A percentile compares a stretch with the other conserved stretches of the same genome.
phyloP scores from a whole-genome alignment of 2,888 invertebrate species.

The Saturnia japonica region DNA sequence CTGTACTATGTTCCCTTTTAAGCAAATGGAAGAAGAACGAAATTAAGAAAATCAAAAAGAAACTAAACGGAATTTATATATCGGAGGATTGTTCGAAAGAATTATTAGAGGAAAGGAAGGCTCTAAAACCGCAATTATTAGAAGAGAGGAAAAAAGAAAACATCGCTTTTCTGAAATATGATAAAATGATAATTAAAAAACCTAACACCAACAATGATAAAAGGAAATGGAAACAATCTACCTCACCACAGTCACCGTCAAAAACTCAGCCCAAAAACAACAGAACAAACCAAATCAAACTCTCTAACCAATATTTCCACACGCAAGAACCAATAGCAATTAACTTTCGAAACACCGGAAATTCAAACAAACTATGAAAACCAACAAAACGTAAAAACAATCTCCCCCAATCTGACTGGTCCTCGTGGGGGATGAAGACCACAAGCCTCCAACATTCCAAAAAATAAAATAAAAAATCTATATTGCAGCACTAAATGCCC shows the following conservation, averaged over 20 bases:
- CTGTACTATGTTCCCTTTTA: no score
- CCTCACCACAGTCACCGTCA: conserved; percentile 22
- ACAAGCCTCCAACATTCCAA: conserved; percentile 30
- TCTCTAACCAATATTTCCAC: no score
- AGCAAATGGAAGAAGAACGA: no score
- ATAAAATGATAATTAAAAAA: conserved; percentile 29
- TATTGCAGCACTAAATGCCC: conserved; percentile 28
- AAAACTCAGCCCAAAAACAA: conserved; percentile 22
- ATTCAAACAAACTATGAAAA: no score
- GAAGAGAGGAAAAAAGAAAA: conserved; percentile 33
- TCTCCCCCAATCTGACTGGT: no score
- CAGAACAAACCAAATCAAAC: no score
- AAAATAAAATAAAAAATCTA: conserved; percentile 26
- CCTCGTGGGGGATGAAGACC: no score
- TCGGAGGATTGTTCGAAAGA: conserved; percentile 28
- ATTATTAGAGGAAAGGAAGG: conserved; percentile 30
- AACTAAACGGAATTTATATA: background rate
- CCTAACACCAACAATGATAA: conserved; percentile 10
- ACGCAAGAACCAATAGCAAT: no score
- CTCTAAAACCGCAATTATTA: conserved; percentile 27
- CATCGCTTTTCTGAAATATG: conserved; percentile 32
- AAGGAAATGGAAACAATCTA: conserved; percentile 23
- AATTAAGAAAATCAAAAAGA: no score
- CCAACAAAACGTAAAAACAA: no score
- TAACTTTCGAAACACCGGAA: no score